Conservation (phyloP, 2,113 vertebrate genomes). For the Carassius auratus region DNA sequence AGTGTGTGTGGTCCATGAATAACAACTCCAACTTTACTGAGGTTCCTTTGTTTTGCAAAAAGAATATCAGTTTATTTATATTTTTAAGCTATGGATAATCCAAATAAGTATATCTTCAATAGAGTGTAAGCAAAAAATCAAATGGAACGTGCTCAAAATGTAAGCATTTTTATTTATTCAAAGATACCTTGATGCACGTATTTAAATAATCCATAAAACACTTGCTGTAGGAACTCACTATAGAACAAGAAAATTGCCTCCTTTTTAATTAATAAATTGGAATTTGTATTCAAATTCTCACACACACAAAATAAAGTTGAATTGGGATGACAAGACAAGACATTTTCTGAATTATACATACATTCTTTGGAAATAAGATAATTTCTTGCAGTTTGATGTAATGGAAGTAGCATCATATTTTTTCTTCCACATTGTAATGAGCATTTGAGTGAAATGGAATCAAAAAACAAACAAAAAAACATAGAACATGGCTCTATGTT, state of each 20-base stretch:
- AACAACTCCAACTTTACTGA: conserved; percentile 18
- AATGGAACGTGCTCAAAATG: not conserved
- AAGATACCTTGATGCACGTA: not conserved
- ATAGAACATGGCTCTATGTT: not conserved
- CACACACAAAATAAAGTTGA: not conserved
- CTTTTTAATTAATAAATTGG: not conserved
- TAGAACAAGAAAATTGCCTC: not conserved
- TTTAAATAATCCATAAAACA: not conserved
- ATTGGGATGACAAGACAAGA: not conserved
- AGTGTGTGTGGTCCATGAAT: conserved; percentile 42
- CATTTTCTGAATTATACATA: not conserved
- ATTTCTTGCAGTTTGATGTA: not conserved
- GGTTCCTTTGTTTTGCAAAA: conserved; percentile 5
- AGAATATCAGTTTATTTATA: conserved; percentile 13
- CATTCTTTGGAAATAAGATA: not conserved
- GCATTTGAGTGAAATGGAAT: not conserved
- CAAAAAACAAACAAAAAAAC: not conserved
- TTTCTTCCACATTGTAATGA: not conserved
- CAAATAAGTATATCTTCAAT: conserved; percentile 1
- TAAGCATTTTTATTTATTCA: not conserved
- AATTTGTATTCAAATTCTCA: not conserved
- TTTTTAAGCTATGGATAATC: not conserved
- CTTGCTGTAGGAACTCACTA: not conserved
- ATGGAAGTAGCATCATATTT: not conserved
- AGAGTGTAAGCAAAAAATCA: not conserved